Percentiles rank a stretch among this genome's conserved stretches.
phyloP scores from a whole-genome alignment of 2,113 vertebrate genomes.

The Nansenia antarctica region DNA sequence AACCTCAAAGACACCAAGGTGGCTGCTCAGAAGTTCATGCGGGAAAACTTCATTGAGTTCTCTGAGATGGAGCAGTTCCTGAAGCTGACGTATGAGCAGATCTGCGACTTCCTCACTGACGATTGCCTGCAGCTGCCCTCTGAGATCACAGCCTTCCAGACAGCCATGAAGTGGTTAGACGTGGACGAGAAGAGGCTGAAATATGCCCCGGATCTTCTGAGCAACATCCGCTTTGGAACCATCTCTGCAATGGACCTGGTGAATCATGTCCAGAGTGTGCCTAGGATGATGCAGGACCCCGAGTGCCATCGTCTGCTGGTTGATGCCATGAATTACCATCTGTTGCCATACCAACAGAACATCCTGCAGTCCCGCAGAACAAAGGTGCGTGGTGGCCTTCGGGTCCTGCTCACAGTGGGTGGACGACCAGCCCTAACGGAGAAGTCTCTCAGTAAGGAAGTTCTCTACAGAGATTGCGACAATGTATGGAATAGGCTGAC shows the following conservation, averaged over 20 bases:
- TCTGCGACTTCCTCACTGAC: conserved; percentile 94
- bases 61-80: conserved; percentile 97
- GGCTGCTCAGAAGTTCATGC: conserved; percentile 92
- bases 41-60: conserved; percentile 98
- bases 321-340: conserved; percentile 98
- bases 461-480: conserved; percentile 93
- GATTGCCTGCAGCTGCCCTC: conserved; percentile 94
- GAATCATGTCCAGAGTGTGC: conserved; percentile 91
- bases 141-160: conserved; percentile 97
- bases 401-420: conserved; percentile 91
- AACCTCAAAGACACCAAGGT: conserved; percentile 89
- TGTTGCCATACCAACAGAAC: conserved; percentile 96
- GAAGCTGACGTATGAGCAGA: conserved; percentile 98
- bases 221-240: conserved; percentile 93
- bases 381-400: conserved; percentile 91
- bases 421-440: conserved; percentile 94
- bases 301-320: conserved; percentile 97
- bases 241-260: conserved; percentile 97
- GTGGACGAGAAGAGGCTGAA: conserved; percentile 96
- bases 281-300: conserved; percentile 97
- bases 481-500: conserved; percentile 93
- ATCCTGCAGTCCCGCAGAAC: conserved; percentile 97
- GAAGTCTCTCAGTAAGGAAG: conserved; percentile 97
- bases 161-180: conserved; percentile 97
- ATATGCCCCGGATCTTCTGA: conserved; percentile 88